A percentile compares a stretch with the other conserved stretches of the same genome.
Evolutionary conservation across 2,113 vertebrate genomes (phyloP).

Genomic region (Tychaedon coryphoeus): DNA sequence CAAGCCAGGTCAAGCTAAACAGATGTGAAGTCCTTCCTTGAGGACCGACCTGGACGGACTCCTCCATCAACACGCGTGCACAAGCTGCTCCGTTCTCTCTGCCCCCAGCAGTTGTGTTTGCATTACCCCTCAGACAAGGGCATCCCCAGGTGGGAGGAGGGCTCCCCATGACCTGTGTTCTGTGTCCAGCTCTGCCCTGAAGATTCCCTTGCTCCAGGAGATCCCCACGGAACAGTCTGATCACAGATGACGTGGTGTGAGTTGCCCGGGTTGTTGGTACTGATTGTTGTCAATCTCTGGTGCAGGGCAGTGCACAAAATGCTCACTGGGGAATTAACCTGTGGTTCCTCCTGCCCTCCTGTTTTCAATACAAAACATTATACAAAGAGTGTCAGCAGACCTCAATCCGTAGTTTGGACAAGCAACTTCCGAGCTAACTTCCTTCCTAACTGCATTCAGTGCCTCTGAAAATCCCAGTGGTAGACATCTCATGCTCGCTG

Average conservation of each 20-base stretch:
- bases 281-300: not conserved
- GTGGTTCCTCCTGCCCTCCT: not conserved
- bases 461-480: not conserved
- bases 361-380: accelerated
- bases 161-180: not conserved
- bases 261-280: not conserved
- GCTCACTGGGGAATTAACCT: not conserved
- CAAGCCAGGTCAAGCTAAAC: not conserved
- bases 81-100: not conserved
- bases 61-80: not conserved
- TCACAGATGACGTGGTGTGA: accelerated
- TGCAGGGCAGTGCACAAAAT: not conserved
- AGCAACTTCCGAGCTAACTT: not conserved
- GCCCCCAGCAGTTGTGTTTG: not conserved
- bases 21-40: not conserved
- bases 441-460: not conserved
- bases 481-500: accelerated
- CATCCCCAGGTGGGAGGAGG: not conserved
- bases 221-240: not conserved
- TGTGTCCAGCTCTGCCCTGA: not conserved
- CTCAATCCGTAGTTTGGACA: not conserved
- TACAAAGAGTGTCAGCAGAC: not conserved
- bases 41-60: not conserved
- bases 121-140: not conserved
- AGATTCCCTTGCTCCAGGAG: not conserved